A percentile compares a stretch with the other conserved stretches of the same genome.
phyloP scores from a whole-genome alignment of 2,797 vertebrate species.

The Percopsis omiscomaycus region DNA sequence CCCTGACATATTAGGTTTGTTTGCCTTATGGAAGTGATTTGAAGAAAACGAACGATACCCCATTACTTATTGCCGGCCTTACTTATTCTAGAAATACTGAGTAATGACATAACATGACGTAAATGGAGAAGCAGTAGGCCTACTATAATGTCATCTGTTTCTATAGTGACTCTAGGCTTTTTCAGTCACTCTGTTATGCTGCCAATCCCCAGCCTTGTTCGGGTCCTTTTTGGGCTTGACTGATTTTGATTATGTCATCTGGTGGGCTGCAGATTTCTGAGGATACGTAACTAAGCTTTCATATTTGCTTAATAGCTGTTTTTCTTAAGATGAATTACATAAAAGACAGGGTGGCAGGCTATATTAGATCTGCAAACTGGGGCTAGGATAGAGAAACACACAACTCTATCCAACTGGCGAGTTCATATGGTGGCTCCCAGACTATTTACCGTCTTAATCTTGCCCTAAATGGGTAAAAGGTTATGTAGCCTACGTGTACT shows the following conservation, averaged over 20 bases:
- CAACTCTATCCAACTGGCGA: conserved; percentile 16
- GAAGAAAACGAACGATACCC: too few species aligned
- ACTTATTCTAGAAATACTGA: background rate
- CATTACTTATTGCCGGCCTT: background rate
- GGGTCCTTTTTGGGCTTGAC: conserved; percentile 13
- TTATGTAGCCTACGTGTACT: conserved; percentile 45
- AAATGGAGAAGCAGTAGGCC: conserved; percentile 1
- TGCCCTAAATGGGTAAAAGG: conserved; percentile 32
- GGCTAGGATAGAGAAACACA: background rate
- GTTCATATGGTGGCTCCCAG: conserved; percentile 17
- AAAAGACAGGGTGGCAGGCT: background rate
- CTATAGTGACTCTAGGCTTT: conserved; percentile 20
- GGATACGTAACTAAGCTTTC: conserved; percentile 16
- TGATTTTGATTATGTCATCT: conserved; percentile 52
- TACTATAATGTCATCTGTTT: conserved; percentile 9
- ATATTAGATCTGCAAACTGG: background rate
- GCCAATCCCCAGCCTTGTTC: conserved; percentile 24
- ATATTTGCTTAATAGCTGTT: conserved; percentile 13
- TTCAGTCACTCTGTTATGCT: conserved; percentile 22
- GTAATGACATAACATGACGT: conserved; percentile 7
- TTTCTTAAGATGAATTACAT: conserved; percentile 20
- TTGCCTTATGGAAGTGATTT: too few species aligned
- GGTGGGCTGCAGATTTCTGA: conserved; percentile 40
- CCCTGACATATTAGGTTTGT: too few species aligned
- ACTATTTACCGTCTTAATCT: conserved; percentile 19